Evolutionary conservation across 2,888 invertebrate genomes (phyloP).

Genomic region (Agrenia bidenticulata): DNA sequence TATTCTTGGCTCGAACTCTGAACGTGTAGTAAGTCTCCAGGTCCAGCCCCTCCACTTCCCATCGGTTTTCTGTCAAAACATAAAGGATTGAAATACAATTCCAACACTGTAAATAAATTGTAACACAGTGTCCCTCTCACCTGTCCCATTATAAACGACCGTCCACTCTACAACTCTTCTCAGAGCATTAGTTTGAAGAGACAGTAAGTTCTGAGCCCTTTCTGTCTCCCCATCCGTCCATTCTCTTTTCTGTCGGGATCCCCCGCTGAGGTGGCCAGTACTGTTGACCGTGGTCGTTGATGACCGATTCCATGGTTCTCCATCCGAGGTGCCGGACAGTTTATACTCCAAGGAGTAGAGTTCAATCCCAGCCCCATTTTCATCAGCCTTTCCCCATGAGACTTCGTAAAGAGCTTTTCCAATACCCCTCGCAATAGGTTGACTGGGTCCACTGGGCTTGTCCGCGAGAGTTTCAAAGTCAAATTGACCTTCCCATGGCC

Average conservation of each 20-base stretch:
- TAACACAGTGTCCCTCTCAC: no score
- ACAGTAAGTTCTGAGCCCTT: neutral
- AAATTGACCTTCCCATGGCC: slow-evolving; percentile 71
- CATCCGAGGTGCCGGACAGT: slow-evolving; percentile 8
- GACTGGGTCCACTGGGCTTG: slow-evolving; percentile 74
- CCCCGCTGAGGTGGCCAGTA: no score
- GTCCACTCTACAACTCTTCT: slow-evolving; percentile 59
- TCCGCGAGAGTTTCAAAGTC: slow-evolving; percentile 55
- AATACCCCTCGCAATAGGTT: slow-evolving; percentile 71
- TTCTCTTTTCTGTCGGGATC: neutral
- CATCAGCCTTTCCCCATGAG: slow-evolving; percentile 75
- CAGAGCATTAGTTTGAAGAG: no score
- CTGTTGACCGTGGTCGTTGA: neutral
- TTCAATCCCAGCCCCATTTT: slow-evolving; percentile 73
- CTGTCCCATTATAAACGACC: slow-evolving; percentile 74
- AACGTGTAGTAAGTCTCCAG: slow-evolving; percentile 68
- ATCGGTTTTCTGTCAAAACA: slow-evolving; percentile 66
- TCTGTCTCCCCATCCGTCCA: neutral
- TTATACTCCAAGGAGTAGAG: slow-evolving; percentile 72
- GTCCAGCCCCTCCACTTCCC: slow-evolving; percentile 71
- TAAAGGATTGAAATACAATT: slow-evolving; percentile 9
- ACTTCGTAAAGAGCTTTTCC: slow-evolving; percentile 74
- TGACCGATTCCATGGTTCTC: neutral
- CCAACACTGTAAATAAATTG: slow-evolving; percentile 17
- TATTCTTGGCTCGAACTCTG: slow-evolving; percentile 75